A percentile compares a stretch with the other conserved stretches of the same genome.
These are phyloP conservation scores for Macquaria ambigua DNA, from an alignment of 2,113 vertebrate genomes.

Conservation along the genomic window DNA sequence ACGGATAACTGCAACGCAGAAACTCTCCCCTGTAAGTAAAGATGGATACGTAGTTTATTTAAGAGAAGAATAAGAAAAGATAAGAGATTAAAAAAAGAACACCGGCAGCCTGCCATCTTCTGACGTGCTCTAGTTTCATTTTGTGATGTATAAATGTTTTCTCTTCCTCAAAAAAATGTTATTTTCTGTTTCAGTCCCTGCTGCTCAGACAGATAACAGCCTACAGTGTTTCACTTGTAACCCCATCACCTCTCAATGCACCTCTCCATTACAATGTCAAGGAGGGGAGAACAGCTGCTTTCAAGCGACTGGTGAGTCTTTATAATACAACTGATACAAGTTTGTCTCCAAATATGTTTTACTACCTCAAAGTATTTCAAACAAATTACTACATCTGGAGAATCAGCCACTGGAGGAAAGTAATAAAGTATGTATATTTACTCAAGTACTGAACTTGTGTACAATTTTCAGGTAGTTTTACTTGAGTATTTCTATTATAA, in stretches of 20 bases:
- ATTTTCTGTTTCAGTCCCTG: slow-evolving; percentile 7
- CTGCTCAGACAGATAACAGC: neutral
- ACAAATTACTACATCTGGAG: neutral
- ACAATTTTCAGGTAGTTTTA: too few species aligned
- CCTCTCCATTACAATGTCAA: fast-evolving
- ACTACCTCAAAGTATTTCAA: neutral
- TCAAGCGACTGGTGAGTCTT: neutral
- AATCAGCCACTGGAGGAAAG: too few species aligned
- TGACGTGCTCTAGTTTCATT: neutral
- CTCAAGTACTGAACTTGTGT: too few species aligned
- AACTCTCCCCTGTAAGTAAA: neutral
- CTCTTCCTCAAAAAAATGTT: neutral
- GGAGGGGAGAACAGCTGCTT: slow-evolving; percentile 13
- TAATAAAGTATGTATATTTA: too few species aligned
- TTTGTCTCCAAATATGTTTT: neutral
- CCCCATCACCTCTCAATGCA: neutral
- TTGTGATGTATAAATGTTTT: neutral
- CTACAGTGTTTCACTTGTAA: neutral
- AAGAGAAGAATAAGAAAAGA: neutral
- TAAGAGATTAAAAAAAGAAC: too few species aligned
- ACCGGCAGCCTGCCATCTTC: neutral
- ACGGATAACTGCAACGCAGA: neutral
- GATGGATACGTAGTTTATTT: neutral
- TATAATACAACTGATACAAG: too few species aligned
- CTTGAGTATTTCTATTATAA: too few species aligned